Evolutionary conservation across 1,140 invertebrate genomes (phyloP), one percentile per base, ranked within the genome.

Genomic region (Solenopsis fugax): DNA sequence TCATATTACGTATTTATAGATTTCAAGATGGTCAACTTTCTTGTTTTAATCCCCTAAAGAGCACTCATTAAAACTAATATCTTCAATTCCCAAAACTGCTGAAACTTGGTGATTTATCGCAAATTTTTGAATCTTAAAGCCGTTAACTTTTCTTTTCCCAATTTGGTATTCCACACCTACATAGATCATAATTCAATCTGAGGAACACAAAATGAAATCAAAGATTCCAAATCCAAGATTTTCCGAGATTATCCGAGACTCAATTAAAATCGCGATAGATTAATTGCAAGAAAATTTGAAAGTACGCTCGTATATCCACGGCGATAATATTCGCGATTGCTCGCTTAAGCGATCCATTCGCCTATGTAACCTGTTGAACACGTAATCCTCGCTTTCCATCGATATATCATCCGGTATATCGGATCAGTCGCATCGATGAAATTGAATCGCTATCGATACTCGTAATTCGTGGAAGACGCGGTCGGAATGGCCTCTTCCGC

Each of bases 311-410:
- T 16, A 29, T 21, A 34, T 16, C 37, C 4, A 48, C 18, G 1
- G 6, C 10, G 13, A 62, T 75, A 50, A 84, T 84, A 62, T 62
- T 60, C 41, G 41, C 54, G 41, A 82, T 48, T 52, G 34, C 50
- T 71, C 37, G 50, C 64, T 41, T 54, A 54, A 72, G 13, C 78
- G 41, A 82, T 72, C 78, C 41, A 24, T 54, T 73, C 29, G 29
- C 13, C 54, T 24, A 48, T 73, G 69, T 84, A 84, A 84, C 80
- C 80, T 84, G 80, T 84, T 84, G 80, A 84, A 56, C 69, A 60
- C 41, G n/a, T 73, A 75, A 84, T 84, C 69, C 80, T 60, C 41
- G 13, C 13, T 82, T 82, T 82, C 41, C 69, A 82, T 37, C 54
- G 29, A 72, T 84, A 73, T 60, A 82, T 73, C 41, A 73, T 12